Conservation (phyloP, 2,797 vertebrate genomes). For the Sebastes reedi region DNA sequence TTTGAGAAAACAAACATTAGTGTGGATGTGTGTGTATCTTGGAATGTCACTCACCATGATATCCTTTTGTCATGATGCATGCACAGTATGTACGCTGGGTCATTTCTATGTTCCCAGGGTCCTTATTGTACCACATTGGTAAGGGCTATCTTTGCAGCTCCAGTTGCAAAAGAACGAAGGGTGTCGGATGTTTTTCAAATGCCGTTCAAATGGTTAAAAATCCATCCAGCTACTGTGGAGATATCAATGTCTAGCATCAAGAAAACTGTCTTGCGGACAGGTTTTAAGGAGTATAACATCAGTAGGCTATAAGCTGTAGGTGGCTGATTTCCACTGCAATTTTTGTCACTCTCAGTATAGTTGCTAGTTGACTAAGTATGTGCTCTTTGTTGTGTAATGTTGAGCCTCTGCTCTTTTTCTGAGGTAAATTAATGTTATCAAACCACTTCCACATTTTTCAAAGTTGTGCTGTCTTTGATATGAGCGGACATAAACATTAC, state of each 20-base stretch:
- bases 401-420: too few relatives aligned
- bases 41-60: not conserved
- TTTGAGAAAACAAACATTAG: conserved; percentile 46
- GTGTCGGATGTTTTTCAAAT: not conserved
- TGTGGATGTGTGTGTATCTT: not conserved
- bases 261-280: not conserved
- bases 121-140: not conserved
- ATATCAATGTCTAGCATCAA: not conserved
- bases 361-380: too few relatives aligned
- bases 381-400: too few relatives aligned
- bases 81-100: not conserved
- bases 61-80: not conserved
- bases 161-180: not conserved
- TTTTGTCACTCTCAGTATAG: too few relatives aligned
- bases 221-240: not conserved
- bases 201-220: not conserved
- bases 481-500: too few relatives aligned
- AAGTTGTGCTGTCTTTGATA: too few relatives aligned
- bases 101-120: not conserved
- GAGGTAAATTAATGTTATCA: too few relatives aligned
- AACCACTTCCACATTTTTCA: too few relatives aligned
- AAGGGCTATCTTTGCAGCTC: not conserved
- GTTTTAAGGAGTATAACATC: not conserved
- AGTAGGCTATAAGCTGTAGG: not conserved
- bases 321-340: not conserved